Conservation (phyloP, 2,113 vertebrate genomes). For the Lethenteron reissneri region DNA sequence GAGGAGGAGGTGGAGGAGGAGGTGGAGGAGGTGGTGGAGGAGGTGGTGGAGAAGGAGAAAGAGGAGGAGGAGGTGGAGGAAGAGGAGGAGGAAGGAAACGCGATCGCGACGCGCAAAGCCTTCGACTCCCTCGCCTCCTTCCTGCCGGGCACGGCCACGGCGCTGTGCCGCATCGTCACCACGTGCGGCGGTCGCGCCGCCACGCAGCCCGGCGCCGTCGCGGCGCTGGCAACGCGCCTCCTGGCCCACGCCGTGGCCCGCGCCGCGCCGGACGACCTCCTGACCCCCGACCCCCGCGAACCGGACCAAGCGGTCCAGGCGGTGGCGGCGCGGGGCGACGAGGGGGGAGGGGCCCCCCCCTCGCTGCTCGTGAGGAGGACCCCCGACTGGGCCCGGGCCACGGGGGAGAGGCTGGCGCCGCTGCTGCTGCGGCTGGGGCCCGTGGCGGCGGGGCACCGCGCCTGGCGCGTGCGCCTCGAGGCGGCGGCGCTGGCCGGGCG, state of each 20-base stretch:
- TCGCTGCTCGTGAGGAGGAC: constrained; percentile 42
- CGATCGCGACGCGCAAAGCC: too few relatives aligned
- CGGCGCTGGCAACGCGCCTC: constrained; percentile 34
- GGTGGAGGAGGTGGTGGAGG: too few relatives aligned
- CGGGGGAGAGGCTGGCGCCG: constrained; percentile 29
- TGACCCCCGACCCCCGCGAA: constrained; percentile 17
- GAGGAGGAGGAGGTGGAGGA: constrained; percentile 20
- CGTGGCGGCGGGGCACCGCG: constrained; percentile 37
- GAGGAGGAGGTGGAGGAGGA: too few relatives aligned
- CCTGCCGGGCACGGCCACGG: constrained; percentile 52
- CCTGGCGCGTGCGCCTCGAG: constrained; percentile 62
- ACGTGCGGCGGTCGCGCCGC: constrained; percentile 25
- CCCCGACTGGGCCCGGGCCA: constrained; percentile 38
- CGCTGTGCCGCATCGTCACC: constrained; percentile 36
- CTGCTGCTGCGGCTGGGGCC: constrained; percentile 45
- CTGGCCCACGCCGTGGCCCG: constrained; percentile 32
- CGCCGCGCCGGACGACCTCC: constrained; percentile 51
- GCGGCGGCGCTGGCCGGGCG: constrained; percentile 33
- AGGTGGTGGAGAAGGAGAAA: constrained; percentile 6
- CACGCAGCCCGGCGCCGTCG: constrained; percentile 49
- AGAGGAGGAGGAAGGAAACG: constrained; percentile 20
- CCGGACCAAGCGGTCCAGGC: constrained; percentile 11
- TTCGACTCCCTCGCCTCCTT: constrained; percentile 47
- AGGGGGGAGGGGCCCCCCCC: constrained; percentile 15
- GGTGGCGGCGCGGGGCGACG: too few relatives aligned